Evolutionary conservation across 2,113 vertebrate genomes (phyloP).

Genomic region (Lamprotornis superbus): DNA sequence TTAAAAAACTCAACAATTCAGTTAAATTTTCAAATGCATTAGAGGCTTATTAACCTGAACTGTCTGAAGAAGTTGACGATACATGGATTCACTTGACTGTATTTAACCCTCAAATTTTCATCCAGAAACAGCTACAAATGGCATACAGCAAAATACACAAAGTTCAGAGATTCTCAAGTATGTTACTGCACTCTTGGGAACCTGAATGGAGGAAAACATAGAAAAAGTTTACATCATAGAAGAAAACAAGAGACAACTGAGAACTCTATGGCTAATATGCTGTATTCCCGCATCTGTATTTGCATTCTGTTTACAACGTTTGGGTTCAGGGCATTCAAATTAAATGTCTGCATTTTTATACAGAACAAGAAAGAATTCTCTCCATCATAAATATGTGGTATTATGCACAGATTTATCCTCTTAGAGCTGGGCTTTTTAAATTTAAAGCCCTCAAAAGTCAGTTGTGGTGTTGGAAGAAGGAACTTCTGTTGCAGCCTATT

Average conservation of each 20-base stretch:
- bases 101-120: not conserved
- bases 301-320: not conserved
- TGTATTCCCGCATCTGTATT: not conserved
- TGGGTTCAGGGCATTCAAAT: not conserved
- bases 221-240: not conserved
- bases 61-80: not conserved
- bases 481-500: not conserved
- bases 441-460: not conserved
- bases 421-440: not conserved
- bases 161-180: not conserved
- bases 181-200: not conserved
- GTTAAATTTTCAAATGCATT: not conserved
- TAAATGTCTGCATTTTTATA: not conserved
- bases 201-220: not conserved
- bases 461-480: not conserved
- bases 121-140: not conserved
- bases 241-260: not conserved
- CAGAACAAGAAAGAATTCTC: not conserved
- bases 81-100: not conserved
- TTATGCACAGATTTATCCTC: not conserved
- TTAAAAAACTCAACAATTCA: not conserved
- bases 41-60: not conserved
- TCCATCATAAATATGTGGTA: not conserved
- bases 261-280: not conserved
- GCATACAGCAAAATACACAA: not conserved